A percentile compares a stretch with the other conserved stretches of the same genome.
Conservation (phyloP, 2,888 invertebrate genomes). For the Argyra leucocephala region DNA sequence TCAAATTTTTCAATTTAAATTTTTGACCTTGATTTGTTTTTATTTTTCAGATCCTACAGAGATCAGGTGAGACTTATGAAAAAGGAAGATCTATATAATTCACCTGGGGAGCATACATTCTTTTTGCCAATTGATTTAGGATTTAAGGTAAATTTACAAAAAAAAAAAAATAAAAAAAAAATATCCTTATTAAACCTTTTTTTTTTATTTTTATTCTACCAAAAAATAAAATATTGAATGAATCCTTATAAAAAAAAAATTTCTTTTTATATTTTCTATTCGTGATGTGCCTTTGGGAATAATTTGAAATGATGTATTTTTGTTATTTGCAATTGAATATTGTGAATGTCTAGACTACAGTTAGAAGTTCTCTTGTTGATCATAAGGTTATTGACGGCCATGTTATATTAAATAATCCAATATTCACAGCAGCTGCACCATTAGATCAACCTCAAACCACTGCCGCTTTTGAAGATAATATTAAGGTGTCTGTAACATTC, state of each 20-base stretch:
- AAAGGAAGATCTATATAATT: slow-evolving; percentile 65
- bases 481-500: slow-evolving; percentile 74
- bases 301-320: too few species aligned
- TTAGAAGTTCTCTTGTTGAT: slow-evolving; percentile 66
- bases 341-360: slow-evolving; percentile 48
- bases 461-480: slow-evolving; percentile 70
- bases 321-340: background rate
- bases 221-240: too few species aligned
- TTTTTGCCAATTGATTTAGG: slow-evolving; percentile 86
- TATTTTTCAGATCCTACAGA: slow-evolving; percentile 57
- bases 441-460: slow-evolving; percentile 67
- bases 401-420: slow-evolving; percentile 74
- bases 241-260: too few species aligned
- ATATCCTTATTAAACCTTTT: too few species aligned
- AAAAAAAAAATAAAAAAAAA: background rate
- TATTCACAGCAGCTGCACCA: slow-evolving; percentile 75
- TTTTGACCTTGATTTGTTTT: too few species aligned
- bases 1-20: background rate
- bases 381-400: slow-evolving; percentile 81
- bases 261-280: background rate
- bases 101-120: slow-evolving; percentile 76
- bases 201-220: too few species aligned
- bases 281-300: background rate
- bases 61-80: slow-evolving; percentile 63
- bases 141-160: slow-evolving; percentile 56